Percentiles rank a stretch among this genome's conserved stretches.
Evolutionary conservation across 2,113 vertebrate genomes (phyloP).

Genomic region (Ovibos moschatus): DNA sequence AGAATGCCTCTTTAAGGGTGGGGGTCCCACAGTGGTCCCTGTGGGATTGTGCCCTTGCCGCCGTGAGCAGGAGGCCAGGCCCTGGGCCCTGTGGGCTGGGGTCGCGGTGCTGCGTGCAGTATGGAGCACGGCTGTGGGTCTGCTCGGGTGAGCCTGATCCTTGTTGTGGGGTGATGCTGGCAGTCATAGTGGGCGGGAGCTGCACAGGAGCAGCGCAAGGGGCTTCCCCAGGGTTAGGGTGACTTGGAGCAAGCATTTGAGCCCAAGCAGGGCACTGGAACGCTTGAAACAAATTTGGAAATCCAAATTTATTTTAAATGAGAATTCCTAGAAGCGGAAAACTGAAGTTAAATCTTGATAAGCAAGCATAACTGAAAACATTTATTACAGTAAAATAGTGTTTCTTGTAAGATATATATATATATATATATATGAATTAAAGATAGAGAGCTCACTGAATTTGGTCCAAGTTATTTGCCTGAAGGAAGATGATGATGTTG

Average conservation of each 20-base stretch:
- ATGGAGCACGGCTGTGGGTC: fast-evolving
- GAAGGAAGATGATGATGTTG: no score
- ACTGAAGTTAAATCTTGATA: fast-evolving
- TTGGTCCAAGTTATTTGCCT: neutral
- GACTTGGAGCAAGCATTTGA: neutral
- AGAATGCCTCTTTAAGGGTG: fast-evolving
- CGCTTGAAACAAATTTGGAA: neutral
- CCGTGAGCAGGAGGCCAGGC: fast-evolving
- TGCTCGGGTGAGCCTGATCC: neutral
- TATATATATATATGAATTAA: no score
- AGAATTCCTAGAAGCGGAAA: neutral
- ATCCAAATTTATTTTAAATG: no score
- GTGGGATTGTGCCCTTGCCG: fast-evolving
- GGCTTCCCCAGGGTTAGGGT: no score
- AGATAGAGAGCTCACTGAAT: fast-evolving
- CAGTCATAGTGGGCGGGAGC: neutral
- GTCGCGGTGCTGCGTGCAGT: fast-evolving
- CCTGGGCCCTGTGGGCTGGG: fast-evolving
- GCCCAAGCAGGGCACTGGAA: neutral
- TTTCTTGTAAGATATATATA: neutral
- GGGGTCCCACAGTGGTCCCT: neutral
- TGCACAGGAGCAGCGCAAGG: fast-evolving
- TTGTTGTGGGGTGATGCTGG: fast-evolving
- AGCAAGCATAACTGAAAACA: fast-evolving
- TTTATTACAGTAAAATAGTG: neutral